Base-by-base conservation (phyloP, 2,797 vertebrate genomes). In the Hipposideros larvatus region DNA sequence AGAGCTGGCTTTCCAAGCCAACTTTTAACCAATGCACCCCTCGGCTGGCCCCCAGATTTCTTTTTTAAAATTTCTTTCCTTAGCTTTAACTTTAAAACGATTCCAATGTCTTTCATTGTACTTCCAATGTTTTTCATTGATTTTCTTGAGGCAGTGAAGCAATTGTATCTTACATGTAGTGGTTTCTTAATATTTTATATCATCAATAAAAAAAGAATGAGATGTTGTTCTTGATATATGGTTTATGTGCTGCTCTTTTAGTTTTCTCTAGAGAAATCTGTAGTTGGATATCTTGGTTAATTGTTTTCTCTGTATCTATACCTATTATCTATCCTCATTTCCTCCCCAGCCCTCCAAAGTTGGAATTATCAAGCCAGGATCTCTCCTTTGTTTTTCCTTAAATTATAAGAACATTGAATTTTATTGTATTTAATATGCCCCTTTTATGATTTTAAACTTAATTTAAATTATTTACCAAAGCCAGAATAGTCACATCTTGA, bases 401-500 rank as follows among this genome's bases (percentile, higher is more conserved):
- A 87, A 37, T 4, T 61, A 80, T 48, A 94, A 75, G 1, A 61
- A 61, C 6, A 71, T 66, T 59, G 28, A 61, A 84, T 80, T 95
- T 95, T 59, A 88, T 77, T 91, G 5, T 19, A 75, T 43, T 88
- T 85, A 57, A 59, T 66, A 83, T 57, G 43, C 18, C 73, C 11
- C 26, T 51, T 90, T 97, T 89, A 34, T 86, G 22, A 75, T 70
- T 70, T 68, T 89, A 59, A 37, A 53, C 24, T 75, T 88, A 61
- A 78, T 34, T 59, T 55, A 90, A 93, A 55, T 83, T 73, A 86
- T 80, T 86, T 61, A 26, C 1, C 28, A 43, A 75, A 74, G 51
- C 22, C 95, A 86, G 79, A 89, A 91, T 31, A 84, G 59, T 77
- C 66, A 91, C n/a, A 93, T 53, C 53, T 6, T 65, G 55, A 91